Conservation (phyloP, 2,888 invertebrate species). For the Torymus auratus region DNA sequence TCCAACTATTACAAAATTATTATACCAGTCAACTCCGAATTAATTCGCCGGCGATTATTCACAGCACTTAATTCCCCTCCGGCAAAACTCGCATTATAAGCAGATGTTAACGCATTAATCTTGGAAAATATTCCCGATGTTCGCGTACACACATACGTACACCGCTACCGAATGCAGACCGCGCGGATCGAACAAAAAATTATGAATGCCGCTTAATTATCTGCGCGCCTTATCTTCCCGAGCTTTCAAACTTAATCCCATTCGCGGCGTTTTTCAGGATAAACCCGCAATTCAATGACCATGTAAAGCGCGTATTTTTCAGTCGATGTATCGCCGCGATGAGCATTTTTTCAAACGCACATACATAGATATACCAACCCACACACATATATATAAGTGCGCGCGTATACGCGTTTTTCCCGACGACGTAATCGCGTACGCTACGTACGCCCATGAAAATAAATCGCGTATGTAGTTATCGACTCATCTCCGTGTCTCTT, state of each 20-base stretch:
- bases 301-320: slow-evolving; percentile 49
- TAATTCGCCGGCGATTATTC: too few species aligned
- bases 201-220: slow-evolving; percentile 39
- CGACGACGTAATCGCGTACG: slow-evolving; percentile 20
- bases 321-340: not conserved
- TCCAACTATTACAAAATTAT: too few species aligned
- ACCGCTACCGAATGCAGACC: too few species aligned
- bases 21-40: too few species aligned
- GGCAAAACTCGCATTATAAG: too few species aligned
- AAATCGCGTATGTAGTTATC: slow-evolving; percentile 46
- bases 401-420: slow-evolving; percentile 31
- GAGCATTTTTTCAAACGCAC: not conserved
- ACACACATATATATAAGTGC: not conserved
- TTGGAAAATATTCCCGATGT: slow-evolving; percentile 17
- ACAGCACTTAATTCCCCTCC: too few species aligned
- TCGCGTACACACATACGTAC: not conserved
- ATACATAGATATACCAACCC: too few species aligned
- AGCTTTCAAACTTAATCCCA: slow-evolving; percentile 38
- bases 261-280: slow-evolving; percentile 26
- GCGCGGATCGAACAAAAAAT: slow-evolving; percentile 20
- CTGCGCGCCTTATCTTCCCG: slow-evolving; percentile 18
- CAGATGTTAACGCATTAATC: not conserved
- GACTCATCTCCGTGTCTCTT: slow-evolving; percentile 44
- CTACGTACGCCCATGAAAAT: slow-evolving; percentile 39
- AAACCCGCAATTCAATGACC: slow-evolving; percentile 54